Evolutionary conservation across 92 coral and sea anemone species (phyloP).

Genomic region (Parazoanthus atlanticus): DNA sequence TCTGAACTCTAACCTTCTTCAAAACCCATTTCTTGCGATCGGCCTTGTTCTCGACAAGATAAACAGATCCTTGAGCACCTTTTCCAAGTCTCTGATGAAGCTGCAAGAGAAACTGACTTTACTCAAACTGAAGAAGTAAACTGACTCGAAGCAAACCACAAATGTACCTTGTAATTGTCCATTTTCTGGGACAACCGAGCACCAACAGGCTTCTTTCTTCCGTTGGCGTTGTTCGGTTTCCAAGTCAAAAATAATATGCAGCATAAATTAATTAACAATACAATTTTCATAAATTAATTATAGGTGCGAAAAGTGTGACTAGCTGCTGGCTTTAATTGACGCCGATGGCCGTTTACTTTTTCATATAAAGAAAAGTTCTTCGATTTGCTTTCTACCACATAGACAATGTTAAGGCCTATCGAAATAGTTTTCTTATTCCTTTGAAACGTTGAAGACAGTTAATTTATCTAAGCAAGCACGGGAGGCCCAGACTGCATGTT

Average conservation of each 20-base stretch:
- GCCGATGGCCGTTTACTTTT: no score
- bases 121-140: not conserved
- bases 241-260: constrained; percentile 39
- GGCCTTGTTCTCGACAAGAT: constrained; percentile 82
- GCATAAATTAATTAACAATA: constrained; percentile 20
- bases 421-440: no score
- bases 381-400: no score
- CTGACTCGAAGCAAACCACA: not conserved
- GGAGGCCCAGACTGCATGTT: no score
- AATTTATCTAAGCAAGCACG: no score
- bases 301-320: not conserved
- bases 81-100: constrained; percentile 96
- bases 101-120: constrained; percentile 45
- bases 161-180: constrained; percentile 43
- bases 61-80: constrained; percentile 98
- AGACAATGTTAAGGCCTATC: no score
- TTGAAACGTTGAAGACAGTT: no score
- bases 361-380: no score
- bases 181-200: not conserved
- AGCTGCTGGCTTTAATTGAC: no score
- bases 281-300: constrained; percentile 30
- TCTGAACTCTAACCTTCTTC: constrained; percentile 77
- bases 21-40: constrained; percentile 82
- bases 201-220: not conserved
- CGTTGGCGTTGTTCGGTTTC: constrained; percentile 31